Conservation (phyloP, 1,140 invertebrate genomes). For the Meloidogyne hapla region DNA sequence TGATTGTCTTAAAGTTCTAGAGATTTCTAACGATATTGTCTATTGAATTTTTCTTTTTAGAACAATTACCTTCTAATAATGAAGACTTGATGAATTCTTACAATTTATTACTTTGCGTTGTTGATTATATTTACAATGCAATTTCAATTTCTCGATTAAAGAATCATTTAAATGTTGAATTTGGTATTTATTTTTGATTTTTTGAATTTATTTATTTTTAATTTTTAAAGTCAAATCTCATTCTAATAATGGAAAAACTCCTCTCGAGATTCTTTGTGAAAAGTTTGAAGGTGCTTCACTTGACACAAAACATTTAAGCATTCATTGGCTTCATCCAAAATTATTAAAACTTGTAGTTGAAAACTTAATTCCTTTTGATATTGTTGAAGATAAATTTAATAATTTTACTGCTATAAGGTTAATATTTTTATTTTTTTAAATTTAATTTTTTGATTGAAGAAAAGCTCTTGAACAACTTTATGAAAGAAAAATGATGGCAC, state of each 20-base stretch:
- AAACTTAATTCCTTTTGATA: constrained; percentile 63
- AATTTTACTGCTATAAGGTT: constrained; percentile 24
- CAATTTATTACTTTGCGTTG: constrained; percentile 48
- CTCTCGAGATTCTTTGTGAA: constrained; percentile 74
- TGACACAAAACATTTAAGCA: constrained; percentile 85
- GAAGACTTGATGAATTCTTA: constrained; percentile 53
- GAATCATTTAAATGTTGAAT: constrained; percentile 45
- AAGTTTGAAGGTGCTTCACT: constrained; percentile 76
- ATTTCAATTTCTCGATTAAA: constrained; percentile 30
- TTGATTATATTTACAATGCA: constrained; percentile 46
- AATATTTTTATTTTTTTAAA: neutral
- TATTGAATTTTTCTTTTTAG: constrained; percentile 40
- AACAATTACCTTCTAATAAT: constrained; percentile 33
- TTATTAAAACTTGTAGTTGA: constrained; percentile 79
- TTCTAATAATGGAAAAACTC: constrained; percentile 14
- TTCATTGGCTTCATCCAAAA: constrained; percentile 80
- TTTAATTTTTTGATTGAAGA: constrained; percentile 28
- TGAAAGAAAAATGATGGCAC: constrained; percentile 83
- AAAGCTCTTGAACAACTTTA: constrained; percentile 73
- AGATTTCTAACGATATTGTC: no score
- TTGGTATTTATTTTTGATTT: constrained; percentile 37
- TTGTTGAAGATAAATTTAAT: constrained; percentile 32
- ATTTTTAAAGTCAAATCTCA: constrained; percentile 27
- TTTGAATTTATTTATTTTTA: neutral
- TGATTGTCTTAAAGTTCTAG: no score